Evolutionary conservation across 1,140 invertebrate genomes (phyloP).

Genomic region (Calephelis nemesis): DNA sequence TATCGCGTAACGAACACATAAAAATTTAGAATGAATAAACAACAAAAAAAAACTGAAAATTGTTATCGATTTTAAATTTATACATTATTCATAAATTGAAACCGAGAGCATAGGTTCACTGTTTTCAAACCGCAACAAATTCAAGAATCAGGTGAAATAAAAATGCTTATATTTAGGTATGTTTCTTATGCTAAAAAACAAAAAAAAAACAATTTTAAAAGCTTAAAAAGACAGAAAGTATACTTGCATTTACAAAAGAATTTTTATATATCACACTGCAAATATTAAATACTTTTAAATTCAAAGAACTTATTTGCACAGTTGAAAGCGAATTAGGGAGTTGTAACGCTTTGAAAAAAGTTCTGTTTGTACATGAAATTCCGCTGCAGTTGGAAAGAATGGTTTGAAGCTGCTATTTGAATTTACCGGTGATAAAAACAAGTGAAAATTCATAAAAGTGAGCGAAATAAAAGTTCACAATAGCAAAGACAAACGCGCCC

Average conservation of each 20-base stretch:
- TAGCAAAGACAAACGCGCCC: conserved; percentile 72
- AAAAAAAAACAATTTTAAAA: no score
- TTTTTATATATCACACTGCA: neutral
- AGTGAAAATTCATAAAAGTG: conserved; percentile 73
- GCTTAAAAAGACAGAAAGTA: no score
- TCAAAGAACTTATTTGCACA: conserved; percentile 11
- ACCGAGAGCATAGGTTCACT: no score
- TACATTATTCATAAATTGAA: no score
- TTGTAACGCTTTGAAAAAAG: conserved; percentile 21
- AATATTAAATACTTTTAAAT: conserved; percentile 22
- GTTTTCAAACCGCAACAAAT: no score
- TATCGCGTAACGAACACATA: no score
- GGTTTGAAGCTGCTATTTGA: conserved; percentile 49
- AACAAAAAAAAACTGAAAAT: no score
- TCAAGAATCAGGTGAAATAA: no score
- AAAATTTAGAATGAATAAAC: no score
- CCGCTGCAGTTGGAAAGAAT: conserved; percentile 38
- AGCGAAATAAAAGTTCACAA: conserved; percentile 72
- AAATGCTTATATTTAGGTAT: no score
- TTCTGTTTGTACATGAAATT: conserved; percentile 43
- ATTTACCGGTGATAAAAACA: conserved; percentile 70
- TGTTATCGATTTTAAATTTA: no score
- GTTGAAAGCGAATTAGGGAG: conserved; percentile 11
- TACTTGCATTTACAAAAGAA: neutral
- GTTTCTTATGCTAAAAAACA: no score